Percentiles rank a stretch among this genome's conserved stretches.
Evolutionary conservation across 2,888 invertebrate genomes (phyloP).

Genomic region (Polyploca ridens): DNA sequence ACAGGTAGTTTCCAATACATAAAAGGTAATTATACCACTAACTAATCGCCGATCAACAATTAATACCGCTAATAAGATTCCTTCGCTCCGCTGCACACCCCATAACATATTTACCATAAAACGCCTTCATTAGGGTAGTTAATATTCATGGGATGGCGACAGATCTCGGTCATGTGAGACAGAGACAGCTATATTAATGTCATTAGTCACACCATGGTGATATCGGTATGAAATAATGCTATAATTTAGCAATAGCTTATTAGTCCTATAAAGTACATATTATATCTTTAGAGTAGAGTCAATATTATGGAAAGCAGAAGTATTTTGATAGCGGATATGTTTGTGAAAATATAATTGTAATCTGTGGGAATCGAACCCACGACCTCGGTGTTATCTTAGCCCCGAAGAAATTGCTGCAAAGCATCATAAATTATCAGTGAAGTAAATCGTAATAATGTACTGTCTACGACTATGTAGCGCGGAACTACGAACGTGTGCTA

Average conservation of each 20-base stretch:
- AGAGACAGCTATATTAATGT: not conserved
- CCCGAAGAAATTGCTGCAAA: too few relatives aligned
- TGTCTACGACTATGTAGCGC: not conserved
- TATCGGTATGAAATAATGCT: not conserved
- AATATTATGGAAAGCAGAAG: too few relatives aligned
- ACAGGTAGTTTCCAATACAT: not conserved
- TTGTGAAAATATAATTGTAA: too few relatives aligned
- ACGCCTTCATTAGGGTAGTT: not conserved
- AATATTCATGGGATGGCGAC: constrained; percentile 11
- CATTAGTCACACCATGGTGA: not conserved
- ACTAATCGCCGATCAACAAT: not conserved
- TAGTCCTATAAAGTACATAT: too few relatives aligned
- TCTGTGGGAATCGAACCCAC: too few relatives aligned
- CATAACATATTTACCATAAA: not conserved
- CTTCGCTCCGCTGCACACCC: not conserved
- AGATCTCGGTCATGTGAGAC: not conserved
- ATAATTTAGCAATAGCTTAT: too few relatives aligned
- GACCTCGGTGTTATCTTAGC: too few relatives aligned
- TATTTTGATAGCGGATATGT: too few relatives aligned
- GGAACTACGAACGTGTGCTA: not conserved
- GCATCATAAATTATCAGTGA: too few relatives aligned
- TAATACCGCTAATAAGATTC: not conserved
- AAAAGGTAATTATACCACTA: not conserved
- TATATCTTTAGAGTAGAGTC: too few relatives aligned
- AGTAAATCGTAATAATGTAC: not conserved